Conservation (phyloP, 2,797 vertebrate genomes). For the Eutrigla gurnardus region DNA sequence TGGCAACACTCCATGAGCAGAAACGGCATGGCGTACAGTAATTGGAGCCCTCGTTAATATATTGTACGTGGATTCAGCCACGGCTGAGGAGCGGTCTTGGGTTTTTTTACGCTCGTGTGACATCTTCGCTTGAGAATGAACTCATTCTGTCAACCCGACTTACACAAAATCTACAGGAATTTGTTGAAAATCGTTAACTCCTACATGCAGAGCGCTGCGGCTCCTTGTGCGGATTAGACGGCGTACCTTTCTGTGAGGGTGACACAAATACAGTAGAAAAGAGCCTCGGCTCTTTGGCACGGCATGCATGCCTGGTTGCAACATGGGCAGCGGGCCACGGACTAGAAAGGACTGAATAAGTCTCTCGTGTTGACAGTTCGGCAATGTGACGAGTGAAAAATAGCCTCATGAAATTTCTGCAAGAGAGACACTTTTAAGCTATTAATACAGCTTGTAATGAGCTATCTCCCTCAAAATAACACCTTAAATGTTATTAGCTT, state of each 20-base stretch:
- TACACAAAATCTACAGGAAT: background rate
- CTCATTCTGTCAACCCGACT: slow-evolving; percentile 5
- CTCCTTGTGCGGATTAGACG: background rate
- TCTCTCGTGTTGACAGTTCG: slow-evolving; percentile 53
- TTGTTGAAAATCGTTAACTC: background rate
- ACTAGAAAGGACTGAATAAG: slow-evolving; percentile 46
- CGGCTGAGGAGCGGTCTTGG: background rate
- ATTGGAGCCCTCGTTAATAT: slow-evolving; percentile 21
- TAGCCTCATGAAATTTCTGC: slow-evolving; percentile 38
- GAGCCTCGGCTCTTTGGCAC: slow-evolving; percentile 13
- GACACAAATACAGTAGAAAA: slow-evolving; percentile 11
- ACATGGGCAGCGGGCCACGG: slow-evolving; percentile 39
- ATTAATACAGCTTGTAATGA: slow-evolving; percentile 58
- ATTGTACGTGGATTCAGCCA: slow-evolving; percentile 4
- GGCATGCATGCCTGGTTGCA: slow-evolving; percentile 1
- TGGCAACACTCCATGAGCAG: slow-evolving; percentile 22
- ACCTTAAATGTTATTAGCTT: slow-evolving; percentile 53
- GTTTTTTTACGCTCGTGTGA: background rate
- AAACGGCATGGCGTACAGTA: slow-evolving; percentile 24
- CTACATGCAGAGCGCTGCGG: background rate
- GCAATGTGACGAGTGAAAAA: slow-evolving; percentile 51
- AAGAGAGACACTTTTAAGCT: slow-evolving; percentile 50
- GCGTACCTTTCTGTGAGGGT: background rate
- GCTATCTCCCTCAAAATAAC: slow-evolving; percentile 50
- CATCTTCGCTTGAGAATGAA: slow-evolving; percentile 5